Base-by-base conservation (phyloP, 2,113 vertebrate species). In the Tauraco erythrolophus region DNA sequence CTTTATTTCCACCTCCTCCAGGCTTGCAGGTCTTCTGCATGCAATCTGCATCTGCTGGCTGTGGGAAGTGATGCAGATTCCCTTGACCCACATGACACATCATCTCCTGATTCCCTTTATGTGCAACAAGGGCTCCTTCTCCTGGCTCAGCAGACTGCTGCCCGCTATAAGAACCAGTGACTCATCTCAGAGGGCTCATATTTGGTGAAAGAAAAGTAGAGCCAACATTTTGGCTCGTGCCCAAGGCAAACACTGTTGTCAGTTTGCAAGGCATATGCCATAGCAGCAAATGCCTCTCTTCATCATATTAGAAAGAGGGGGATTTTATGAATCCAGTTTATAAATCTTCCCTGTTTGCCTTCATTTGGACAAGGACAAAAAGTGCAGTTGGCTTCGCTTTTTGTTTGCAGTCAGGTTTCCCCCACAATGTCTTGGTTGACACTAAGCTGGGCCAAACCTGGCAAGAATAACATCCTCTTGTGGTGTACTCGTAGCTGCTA, bases 341-440 rank as follows among this genome's bases (percentile, higher is more conserved):
- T 61, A 85, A 83, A 79, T 69, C 48, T 80, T 82, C 84, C 53
- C 74, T 76, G 48, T 84, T 93, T 79, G 76, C 90, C 71, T 93
- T 66, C 56, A 8, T 81, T 64, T 64, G 92, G 60, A 86, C 2
- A 61, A 86, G 75, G 37, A 83, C 85, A 83, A 86, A 83, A 60
- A 84, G 80, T 71, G 51, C 68, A 78, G 56, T 86, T 94, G 88
- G 79, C 76, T 89, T 91, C 2, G 9, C 37, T 87, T 92, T 92
- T 94, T 94, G 84, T 93, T 89, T 94, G 83, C 86, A 81, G 64
- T 25, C 75, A 86, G 75, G 68, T 74, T 93, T 82, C 80, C 82
- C 96, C 66, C 43, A 23, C 41, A 57, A 14, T 58, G 51, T 48
- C 76, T 72, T 72, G 71, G 75, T 7, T 88, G 96, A 83, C 85